Conservation (phyloP, 2,888 invertebrate genomes). For the Vesta saturnalis region DNA sequence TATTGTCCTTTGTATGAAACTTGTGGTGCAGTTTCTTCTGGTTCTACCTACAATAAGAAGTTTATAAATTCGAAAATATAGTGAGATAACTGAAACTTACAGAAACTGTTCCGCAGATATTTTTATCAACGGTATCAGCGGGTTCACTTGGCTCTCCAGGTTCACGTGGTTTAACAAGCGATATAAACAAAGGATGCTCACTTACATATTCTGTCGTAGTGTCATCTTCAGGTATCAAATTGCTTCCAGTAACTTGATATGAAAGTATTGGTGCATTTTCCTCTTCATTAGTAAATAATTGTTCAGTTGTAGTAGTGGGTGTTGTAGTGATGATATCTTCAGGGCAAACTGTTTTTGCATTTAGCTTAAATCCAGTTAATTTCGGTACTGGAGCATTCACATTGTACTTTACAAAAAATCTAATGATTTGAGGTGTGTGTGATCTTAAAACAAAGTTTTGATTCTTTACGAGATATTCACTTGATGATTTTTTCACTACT, state of each 20-base stretch:
- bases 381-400: constrained; percentile 62
- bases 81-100: neutral
- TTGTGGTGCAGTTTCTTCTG: constrained; percentile 57
- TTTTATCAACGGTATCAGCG: too few relatives aligned
- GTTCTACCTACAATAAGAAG: neutral
- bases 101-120: neutral
- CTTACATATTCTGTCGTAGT: neutral
- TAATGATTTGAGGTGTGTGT: constrained; percentile 66
- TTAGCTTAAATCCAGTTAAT: constrained; percentile 64
- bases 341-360: constrained; percentile 69
- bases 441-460: constrained; percentile 67
- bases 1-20: constrained; percentile 70
- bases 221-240: neutral
- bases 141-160: too few relatives aligned
- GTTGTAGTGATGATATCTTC: constrained; percentile 44
- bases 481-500: constrained; percentile 65
- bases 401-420: constrained; percentile 71
- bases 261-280: constrained; percentile 52
- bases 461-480: constrained; percentile 67
- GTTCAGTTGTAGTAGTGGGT: constrained; percentile 10
- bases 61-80: too few relatives aligned
- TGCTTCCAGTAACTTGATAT: neutral
- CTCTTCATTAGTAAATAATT: constrained; percentile 39
- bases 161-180: neutral
- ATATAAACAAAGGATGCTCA: neutral